Evolutionary conservation across 2,888 invertebrate species (phyloP), one percentile per base, ranked within the genome.

Genomic region (Ceriagrion tenellum): DNA sequence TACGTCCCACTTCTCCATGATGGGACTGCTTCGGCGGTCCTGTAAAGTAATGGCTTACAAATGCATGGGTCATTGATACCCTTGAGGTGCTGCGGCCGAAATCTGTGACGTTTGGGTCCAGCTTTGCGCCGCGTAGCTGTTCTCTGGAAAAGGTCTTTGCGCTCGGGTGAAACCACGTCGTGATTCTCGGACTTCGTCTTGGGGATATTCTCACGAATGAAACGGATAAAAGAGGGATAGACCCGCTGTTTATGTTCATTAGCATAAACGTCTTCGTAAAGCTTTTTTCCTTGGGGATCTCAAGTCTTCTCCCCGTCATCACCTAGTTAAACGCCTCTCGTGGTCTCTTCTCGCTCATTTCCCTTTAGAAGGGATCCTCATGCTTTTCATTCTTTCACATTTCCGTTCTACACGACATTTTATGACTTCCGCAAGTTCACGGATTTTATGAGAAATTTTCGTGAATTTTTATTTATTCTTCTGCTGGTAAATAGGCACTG

Each of bases 261-360:
- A 91, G 59, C 91, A 91, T 91, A 91, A 40, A 63, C 91, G 69
- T n/a, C 69, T 91, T 63, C 63, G 63, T 91, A 91, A 91, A 12
- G 40, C 26, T 59, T 35, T 35, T 91, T 91, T 90, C 26, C 35
- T 59, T 13, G 10, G 59, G 63, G 63, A 40, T 91, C 30, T 90
- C 26, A n/a, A 56, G 56, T 90, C 56, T 55, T 56, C 56, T 35
- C 90, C 91, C 59, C 63, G 91, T 91, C 91, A 91, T 91, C 91
- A 91, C 63, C 63, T 30, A 59, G 63, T 91, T 63, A 91, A 56
- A 63, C 91, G 59, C 63, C 88, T 40, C 63, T 59, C 63, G n/a
- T 63, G 55, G 91, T 56, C 91, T 91, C 63, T 55, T 40, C 63
- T 90, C 63, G 59, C 18, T 30, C 35, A 18, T 91, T 63, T 35